phyloP scores from a whole-genome alignment of 2,113 vertebrate species.

The Cyphomyrus plagiostoma region DNA sequence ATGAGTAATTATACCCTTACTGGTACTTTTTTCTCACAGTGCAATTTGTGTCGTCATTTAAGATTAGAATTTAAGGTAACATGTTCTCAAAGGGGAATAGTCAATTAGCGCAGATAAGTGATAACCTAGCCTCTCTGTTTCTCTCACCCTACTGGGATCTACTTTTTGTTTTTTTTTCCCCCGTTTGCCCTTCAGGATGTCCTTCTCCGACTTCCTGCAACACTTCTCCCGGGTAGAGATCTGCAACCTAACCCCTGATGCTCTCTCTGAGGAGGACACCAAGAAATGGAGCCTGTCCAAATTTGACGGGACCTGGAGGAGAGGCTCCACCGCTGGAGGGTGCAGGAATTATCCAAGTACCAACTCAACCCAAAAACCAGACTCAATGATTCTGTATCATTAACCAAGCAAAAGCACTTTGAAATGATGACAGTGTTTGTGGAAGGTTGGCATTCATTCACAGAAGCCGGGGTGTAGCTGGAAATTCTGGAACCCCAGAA shows the following conservation, averaged over 20 bases:
- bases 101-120: background rate
- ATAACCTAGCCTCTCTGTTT: background rate
- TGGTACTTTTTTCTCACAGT: background rate
- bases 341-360: conserved; percentile 81
- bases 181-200: conserved; percentile 70
- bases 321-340: conserved; percentile 84
- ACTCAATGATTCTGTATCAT: background rate
- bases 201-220: conserved; percentile 74
- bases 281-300: conserved; percentile 85
- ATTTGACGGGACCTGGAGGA: conserved; percentile 80
- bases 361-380: conserved; percentile 2
- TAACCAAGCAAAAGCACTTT: background rate
- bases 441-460: background rate
- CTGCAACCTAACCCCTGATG: conserved; percentile 88
- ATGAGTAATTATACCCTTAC: background rate
- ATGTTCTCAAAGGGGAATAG: background rate
- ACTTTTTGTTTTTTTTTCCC: background rate
- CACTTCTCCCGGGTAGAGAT: conserved; percentile 88
- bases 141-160: background rate
- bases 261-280: conserved; percentile 66
- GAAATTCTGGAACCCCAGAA: background rate
- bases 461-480: background rate
- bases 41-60: background rate
- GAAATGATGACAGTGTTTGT: background rate
- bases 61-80: background rate